Conservation (phyloP, 1,140 invertebrate species). For the Drosophila equinoxialis region DNA sequence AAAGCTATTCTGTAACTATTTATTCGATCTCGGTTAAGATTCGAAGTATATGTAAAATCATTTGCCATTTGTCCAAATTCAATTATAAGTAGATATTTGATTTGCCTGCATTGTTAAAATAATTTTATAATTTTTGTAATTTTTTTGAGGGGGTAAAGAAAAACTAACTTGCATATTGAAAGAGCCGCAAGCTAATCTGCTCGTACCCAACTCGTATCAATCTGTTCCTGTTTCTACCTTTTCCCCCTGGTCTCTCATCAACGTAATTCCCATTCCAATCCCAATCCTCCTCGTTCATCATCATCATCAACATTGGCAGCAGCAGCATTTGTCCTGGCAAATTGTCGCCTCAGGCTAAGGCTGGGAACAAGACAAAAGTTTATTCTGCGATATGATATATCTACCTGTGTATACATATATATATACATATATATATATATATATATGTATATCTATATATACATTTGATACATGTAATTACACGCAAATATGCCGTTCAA, state of each 20-base stretch:
- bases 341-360: conserved; percentile 45
- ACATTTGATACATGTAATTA: conserved; percentile 72
- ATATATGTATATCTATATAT: conserved; percentile 38
- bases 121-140: conserved; percentile 41
- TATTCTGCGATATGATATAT: conserved; percentile 28
- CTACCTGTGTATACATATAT: background rate
- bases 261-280: background rate
- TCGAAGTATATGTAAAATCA: no score
- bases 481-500: conserved; percentile 75
- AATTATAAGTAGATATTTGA: background rate
- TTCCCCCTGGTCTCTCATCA: conserved; percentile 5
- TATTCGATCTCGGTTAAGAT: no score
- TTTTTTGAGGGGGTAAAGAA: conserved; percentile 39
- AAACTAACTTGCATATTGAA: conserved; percentile 60
- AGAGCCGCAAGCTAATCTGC: conserved; percentile 42
- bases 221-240: background rate
- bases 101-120: conserved; percentile 17
- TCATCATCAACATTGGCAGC: conserved; percentile 14
- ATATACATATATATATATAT: conserved; percentile 45
- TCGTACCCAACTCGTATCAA: conserved; percentile 7
- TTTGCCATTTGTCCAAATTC: background rate
- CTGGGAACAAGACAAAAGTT: conserved; percentile 58
- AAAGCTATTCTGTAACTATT: no score
- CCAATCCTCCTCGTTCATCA: background rate
- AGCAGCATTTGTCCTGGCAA: conserved; percentile 54